phyloP scores from a whole-genome alignment of 2,113 vertebrate species.

The Pteruthius melanotis region DNA sequence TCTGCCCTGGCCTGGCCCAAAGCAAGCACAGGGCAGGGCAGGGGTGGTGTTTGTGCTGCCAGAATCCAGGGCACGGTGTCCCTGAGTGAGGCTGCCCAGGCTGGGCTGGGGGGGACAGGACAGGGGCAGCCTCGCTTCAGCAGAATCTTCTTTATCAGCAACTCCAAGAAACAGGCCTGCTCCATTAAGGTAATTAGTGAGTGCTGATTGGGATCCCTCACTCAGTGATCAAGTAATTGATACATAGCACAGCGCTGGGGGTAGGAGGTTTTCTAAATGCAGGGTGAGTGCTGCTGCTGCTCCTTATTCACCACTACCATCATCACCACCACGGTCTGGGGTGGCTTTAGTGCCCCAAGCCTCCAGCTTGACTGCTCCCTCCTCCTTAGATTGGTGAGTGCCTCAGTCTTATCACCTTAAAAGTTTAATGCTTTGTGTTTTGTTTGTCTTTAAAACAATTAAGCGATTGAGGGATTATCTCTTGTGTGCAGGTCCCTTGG shows the following conservation, averaged over 20 bases:
- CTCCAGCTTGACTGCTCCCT: background rate
- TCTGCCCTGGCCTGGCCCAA: background rate
- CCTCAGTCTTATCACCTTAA: background rate
- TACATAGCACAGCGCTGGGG: accelerated
- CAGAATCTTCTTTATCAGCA: background rate
- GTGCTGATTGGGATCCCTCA: background rate
- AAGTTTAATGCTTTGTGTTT: background rate
- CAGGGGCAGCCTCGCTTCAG: background rate
- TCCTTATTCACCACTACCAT: accelerated
- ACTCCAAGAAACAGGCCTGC: background rate
- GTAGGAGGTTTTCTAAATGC: accelerated
- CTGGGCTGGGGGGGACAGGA: background rate
- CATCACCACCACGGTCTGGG: accelerated
- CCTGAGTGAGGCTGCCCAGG: background rate
- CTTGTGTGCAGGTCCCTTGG: background rate
- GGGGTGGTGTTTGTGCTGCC: background rate
- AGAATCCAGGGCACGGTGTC: background rate
- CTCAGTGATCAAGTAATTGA: background rate
- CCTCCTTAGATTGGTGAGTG: background rate
- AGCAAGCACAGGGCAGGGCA: background rate
- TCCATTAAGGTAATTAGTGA: background rate
- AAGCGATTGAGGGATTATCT: background rate
- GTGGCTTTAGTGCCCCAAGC: background rate
- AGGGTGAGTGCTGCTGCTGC: background rate
- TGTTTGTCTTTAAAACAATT: background rate